These are phyloP conservation scores for Anaspis maculata DNA, from an alignment of 2,888 invertebrate genomes.

Conservation along the genomic window DNA sequence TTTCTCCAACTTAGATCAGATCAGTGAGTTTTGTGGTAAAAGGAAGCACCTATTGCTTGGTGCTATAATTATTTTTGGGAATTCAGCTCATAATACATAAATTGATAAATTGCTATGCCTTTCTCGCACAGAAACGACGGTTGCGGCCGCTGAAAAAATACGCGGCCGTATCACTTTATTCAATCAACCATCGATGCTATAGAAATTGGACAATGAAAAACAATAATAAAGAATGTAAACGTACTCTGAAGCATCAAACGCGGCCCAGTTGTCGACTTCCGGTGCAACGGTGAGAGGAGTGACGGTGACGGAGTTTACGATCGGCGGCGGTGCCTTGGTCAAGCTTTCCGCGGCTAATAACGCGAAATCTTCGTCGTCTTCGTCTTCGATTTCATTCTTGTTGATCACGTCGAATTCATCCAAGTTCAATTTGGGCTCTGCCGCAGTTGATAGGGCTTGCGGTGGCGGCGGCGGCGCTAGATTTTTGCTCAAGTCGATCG, in stretches of 20 bases:
- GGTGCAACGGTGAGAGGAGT: slow-evolving; percentile 39
- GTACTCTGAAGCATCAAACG: slow-evolving; percentile 55
- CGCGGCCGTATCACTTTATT: too few relatives aligned
- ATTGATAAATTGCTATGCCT: too few relatives aligned
- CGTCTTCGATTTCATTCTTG: slow-evolving; percentile 43
- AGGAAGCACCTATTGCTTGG: too few relatives aligned
- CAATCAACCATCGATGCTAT: too few relatives aligned
- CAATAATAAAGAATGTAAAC: too few relatives aligned
- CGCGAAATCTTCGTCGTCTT: slow-evolving; percentile 70
- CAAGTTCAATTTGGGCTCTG: slow-evolving; percentile 1
- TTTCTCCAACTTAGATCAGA: too few relatives aligned
- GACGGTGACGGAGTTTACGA: slow-evolving; percentile 27
- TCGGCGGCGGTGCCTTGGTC: slow-evolving; percentile 48
- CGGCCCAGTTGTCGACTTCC: slow-evolving; percentile 53
- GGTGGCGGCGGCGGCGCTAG: slow-evolving; percentile 33
- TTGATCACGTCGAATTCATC: slow-evolving; percentile 45
- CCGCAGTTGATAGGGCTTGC: slow-evolving; percentile 12
- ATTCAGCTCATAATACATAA: too few relatives aligned
- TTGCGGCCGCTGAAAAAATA: too few relatives aligned
- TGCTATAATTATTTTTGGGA: too few relatives aligned
- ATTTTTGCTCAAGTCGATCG: slow-evolving; percentile 63
- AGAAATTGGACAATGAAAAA: too few relatives aligned
- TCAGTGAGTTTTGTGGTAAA: too few relatives aligned
- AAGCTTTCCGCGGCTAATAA: slow-evolving; percentile 70
- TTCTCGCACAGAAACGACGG: too few relatives aligned